phyloP scores from a whole-genome alignment of 2,113 vertebrate genomes.

The Pardalotus punctatus region DNA sequence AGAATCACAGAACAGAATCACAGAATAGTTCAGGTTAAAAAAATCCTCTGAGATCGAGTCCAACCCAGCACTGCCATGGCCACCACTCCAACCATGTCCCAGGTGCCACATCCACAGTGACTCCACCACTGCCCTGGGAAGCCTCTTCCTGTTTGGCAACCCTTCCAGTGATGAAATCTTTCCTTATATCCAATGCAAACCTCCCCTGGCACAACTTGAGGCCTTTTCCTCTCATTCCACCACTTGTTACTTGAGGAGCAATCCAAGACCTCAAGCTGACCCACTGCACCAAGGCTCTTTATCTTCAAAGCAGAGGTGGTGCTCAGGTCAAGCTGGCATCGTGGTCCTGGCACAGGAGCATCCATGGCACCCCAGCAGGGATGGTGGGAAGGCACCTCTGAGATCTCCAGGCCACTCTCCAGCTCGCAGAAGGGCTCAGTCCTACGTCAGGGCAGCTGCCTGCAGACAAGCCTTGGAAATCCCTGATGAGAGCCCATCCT shows the following conservation, averaged over 20 bases:
- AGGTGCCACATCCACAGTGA: neutral
- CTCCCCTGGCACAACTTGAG: neutral
- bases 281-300: neutral
- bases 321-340: neutral
- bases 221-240: neutral
- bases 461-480: neutral
- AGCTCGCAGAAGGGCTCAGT: neutral
- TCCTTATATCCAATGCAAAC: neutral
- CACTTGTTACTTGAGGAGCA: neutral
- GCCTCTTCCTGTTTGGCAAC: neutral
- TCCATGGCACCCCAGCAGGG: neutral
- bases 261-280: neutral
- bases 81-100: neutral
- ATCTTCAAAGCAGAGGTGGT: neutral
- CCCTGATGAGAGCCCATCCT: neutral
- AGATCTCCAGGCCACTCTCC: neutral
- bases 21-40: neutral
- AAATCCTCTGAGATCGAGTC: neutral
- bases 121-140: neutral
- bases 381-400: neutral
- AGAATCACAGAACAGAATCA: neutral
- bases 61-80: neutral
- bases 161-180: neutral
- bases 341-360: neutral
- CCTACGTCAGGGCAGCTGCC: neutral